Conservation (phyloP, 1,140 invertebrate species). For the Apis laboriosa region DNA sequence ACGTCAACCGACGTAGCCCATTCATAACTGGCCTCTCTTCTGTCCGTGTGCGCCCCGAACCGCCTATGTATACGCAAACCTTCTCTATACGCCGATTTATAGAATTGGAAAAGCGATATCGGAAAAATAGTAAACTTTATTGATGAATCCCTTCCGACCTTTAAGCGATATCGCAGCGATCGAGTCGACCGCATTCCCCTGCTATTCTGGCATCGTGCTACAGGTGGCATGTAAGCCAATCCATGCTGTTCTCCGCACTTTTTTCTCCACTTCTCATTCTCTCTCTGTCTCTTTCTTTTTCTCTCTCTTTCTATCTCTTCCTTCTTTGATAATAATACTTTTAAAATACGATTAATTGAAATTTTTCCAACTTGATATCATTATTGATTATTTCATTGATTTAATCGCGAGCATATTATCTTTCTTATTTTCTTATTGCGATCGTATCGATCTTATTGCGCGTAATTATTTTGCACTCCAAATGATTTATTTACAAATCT, state of each 20-base stretch:
- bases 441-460: not conserved
- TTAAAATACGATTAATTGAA: slow-evolving; percentile 8
- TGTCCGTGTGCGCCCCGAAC: slow-evolving; percentile 13
- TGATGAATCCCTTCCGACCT: slow-evolving; percentile 69
- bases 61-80: slow-evolving; percentile 39
- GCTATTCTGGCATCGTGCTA: slow-evolving; percentile 48
- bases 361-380: not conserved
- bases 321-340: not conserved
- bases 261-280: not conserved
- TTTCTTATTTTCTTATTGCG: not conserved
- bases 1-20: slow-evolving; percentile 69
- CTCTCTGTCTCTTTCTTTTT: not conserved
- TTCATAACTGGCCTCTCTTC: slow-evolving; percentile 65
- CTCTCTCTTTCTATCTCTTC: not conserved
- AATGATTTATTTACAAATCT: too few species aligned
- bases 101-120: slow-evolving; percentile 69
- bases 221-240: slow-evolving; percentile 68
- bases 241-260: slow-evolving; percentile 51
- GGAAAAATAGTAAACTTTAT: slow-evolving; percentile 70
- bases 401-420: not conserved
- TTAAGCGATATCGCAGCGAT: slow-evolving; percentile 65
- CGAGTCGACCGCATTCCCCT: slow-evolving; percentile 62
- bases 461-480: too few species aligned
- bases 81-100: slow-evolving; percentile 61
- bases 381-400: not conserved